These are phyloP conservation scores for Campylomormyrus tamandua DNA, from an alignment of 2,113 vertebrate genomes.

Conservation along the genomic window DNA sequence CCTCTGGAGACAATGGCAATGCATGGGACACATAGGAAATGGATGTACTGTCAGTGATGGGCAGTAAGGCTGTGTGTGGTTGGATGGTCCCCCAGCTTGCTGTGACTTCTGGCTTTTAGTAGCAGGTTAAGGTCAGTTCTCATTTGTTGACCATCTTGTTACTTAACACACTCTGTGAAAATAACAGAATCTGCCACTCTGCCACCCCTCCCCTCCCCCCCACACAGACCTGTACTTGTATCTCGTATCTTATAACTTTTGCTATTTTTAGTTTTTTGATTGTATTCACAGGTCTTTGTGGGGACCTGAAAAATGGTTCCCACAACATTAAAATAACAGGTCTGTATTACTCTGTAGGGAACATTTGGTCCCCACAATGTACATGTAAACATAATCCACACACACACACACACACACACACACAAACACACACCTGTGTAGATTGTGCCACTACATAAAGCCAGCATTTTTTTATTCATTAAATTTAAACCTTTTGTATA, in stretches of 20 bases:
- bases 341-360: not conserved
- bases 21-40: not conserved
- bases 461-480: not conserved
- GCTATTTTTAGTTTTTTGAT: not conserved
- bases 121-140: not conserved
- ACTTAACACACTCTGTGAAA: not conserved
- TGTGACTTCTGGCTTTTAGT: not conserved
- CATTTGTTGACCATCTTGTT: not conserved
- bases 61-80: not conserved
- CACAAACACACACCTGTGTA: not conserved
- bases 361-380: not conserved
- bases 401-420: too few species aligned
- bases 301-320: not conserved
- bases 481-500: not conserved
- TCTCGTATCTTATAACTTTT: not conserved
- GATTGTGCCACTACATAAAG: not conserved
- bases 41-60: not conserved
- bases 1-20: not conserved
- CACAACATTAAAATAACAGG: not conserved
- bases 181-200: not conserved
- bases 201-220: too few species aligned
- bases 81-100: too few species aligned
- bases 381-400: not conserved
- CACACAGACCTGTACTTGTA: not conserved
- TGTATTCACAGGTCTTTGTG: not conserved